Percentiles rank a stretch among this genome's conserved stretches.
Evolutionary conservation across 2,113 vertebrate species (phyloP).

Genomic region (Psittacula cyanocephala): DNA sequence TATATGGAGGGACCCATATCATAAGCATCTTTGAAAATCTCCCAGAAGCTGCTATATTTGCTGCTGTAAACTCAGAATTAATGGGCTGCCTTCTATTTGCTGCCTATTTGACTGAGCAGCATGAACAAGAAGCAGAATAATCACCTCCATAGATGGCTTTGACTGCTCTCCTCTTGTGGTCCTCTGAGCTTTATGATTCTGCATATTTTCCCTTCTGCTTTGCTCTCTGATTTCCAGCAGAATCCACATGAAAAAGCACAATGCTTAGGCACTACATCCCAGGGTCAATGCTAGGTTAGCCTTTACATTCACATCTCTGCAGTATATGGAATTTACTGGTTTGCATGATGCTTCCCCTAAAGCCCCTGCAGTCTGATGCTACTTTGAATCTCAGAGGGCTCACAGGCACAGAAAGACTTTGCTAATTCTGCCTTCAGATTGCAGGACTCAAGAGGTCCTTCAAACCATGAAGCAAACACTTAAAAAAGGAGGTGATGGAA

Average conservation of each 20-base stretch:
- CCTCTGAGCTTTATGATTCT: background rate
- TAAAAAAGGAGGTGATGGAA: background rate
- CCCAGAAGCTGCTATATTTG: background rate
- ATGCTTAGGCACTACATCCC: background rate
- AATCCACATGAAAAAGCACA: background rate
- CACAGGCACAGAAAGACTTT: background rate
- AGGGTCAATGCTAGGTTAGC: background rate
- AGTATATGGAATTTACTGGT: background rate
- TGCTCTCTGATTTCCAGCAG: background rate
- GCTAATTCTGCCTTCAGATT: fast-evolving
- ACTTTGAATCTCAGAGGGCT: background rate
- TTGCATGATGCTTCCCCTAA: background rate
- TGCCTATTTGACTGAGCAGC: background rate
- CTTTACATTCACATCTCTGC: background rate
- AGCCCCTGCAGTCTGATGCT: background rate
- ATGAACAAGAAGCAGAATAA: background rate
- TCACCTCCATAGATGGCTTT: background rate
- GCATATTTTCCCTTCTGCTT: background rate
- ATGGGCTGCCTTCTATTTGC: background rate
- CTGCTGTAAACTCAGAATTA: background rate
- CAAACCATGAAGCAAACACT: background rate
- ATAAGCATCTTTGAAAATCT: background rate
- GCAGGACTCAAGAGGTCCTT: background rate
- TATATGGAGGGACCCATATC: fast-evolving
- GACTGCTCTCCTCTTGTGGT: background rate